Percentiles rank a stretch among this genome's conserved stretches.
Conservation (phyloP, 2,888 invertebrate genomes). For the Drosophila kokeensis region DNA sequence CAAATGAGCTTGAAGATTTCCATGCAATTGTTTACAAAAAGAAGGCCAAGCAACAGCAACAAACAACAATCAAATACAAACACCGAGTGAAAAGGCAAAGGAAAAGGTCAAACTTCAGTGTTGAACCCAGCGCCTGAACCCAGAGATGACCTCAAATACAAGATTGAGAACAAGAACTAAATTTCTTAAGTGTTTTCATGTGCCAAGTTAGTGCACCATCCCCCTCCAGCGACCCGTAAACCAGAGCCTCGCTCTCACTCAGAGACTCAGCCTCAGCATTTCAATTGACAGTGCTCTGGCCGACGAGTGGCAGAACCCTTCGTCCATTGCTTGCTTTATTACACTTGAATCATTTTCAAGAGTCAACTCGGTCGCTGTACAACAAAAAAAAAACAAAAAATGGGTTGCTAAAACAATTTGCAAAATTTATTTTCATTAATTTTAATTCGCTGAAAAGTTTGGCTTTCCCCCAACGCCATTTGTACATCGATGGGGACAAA, state of each 20-base stretch:
- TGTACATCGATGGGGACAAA: conserved; percentile 14
- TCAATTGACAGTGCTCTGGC: conserved; percentile 38
- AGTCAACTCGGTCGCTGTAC: conserved; percentile 60
- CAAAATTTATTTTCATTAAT: conserved; percentile 81
- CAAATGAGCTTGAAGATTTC: conserved; percentile 65
- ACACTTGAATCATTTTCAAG: conserved; percentile 75
- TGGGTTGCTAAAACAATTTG: conserved; percentile 77
- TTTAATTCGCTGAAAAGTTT: conserved; percentile 79
- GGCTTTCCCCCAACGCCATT: conserved; percentile 39
- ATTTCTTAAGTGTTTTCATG: conserved; percentile 78
- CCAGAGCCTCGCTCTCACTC: neutral
- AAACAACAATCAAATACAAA: conserved; percentile 38
- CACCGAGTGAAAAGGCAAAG: conserved; percentile 27
- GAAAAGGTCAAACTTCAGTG: conserved; percentile 17
- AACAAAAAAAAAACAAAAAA: conserved; percentile 28
- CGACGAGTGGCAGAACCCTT: conserved; percentile 39
- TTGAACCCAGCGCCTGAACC: conserved; percentile 22
- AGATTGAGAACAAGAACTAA: conserved; percentile 77
- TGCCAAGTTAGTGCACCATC: conserved; percentile 47
- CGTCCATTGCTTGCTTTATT: conserved; percentile 71
- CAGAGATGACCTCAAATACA: conserved; percentile 72
- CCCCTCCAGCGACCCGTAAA: neutral
- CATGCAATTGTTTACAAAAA: conserved; percentile 31
- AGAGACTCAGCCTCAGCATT: neutral
- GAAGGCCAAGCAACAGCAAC: neutral